Evolutionary conservation across 2,113 vertebrate species (phyloP).

Genomic region (Cettia cetti): DNA sequence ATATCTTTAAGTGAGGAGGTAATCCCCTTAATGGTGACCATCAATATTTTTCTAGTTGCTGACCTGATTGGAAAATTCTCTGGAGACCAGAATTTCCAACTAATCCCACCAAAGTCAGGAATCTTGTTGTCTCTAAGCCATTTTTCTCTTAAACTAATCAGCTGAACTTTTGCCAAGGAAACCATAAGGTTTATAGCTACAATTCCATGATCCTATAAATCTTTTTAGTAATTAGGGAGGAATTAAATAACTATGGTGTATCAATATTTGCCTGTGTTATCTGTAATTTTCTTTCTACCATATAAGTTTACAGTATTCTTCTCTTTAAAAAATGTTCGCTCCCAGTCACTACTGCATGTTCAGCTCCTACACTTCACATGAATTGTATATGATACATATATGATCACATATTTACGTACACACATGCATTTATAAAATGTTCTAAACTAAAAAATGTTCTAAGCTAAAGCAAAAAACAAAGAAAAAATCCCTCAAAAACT

Average conservation of each 20-base stretch:
- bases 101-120: background rate
- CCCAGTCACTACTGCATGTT: background rate
- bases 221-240: background rate
- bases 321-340: background rate
- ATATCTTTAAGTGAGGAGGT: background rate
- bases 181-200: constrained; percentile 6
- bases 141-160: background rate
- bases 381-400: background rate
- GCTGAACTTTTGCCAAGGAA: constrained; percentile 20
- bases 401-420: background rate
- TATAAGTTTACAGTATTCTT: background rate
- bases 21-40: background rate
- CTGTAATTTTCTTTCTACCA: background rate
- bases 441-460: background rate
- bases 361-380: background rate
- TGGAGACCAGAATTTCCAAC: background rate
- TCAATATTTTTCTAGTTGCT: background rate
- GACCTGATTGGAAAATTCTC: background rate
- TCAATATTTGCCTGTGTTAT: constrained; percentile 10
- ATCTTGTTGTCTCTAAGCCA: background rate
- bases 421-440: background rate
- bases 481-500: background rate
- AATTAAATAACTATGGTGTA: background rate
- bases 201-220: background rate
- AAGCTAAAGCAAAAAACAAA: background rate